A percentile compares a stretch with the other conserved stretches of the same genome.
phyloP scores from a whole-genome alignment of 2,113 vertebrate species.

The Gavialis gangeticus region DNA sequence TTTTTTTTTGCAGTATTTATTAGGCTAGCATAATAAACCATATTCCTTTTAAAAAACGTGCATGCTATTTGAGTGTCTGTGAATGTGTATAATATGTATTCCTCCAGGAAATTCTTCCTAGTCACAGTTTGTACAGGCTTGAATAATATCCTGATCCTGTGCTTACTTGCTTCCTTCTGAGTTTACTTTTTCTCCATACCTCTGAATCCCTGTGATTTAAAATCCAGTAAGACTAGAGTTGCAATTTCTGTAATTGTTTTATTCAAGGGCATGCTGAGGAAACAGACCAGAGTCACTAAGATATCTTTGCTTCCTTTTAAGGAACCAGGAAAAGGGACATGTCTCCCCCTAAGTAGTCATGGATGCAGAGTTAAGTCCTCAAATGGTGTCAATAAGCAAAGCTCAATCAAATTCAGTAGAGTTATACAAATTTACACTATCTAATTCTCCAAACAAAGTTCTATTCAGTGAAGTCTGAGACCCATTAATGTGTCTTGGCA shows the following conservation, averaged over 20 bases:
- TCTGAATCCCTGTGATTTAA: background rate
- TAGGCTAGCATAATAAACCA: background rate
- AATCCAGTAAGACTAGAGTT: background rate
- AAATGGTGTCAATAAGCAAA: background rate
- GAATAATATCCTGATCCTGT: background rate
- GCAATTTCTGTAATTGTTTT: background rate
- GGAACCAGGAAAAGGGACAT: background rate
- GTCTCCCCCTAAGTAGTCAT: background rate
- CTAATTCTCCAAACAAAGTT: background rate
- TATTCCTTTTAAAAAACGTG: background rate
- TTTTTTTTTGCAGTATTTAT: background rate
- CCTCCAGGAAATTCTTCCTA: background rate
- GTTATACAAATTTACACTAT: background rate
- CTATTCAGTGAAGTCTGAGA: background rate
- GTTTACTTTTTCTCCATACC: background rate
- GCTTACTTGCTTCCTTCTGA: background rate
- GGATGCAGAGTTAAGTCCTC: background rate
- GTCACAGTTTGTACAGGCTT: background rate
- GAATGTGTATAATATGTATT: background rate
- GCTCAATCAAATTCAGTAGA: background rate
- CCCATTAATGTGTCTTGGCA: background rate
- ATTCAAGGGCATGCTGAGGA: background rate
- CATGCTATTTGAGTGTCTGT: background rate
- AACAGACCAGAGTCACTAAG: background rate
- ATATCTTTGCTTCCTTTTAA: background rate